Conservation (phyloP, 2,797 vertebrate genomes). For the Hapalemur alaotrensis region DNA sequence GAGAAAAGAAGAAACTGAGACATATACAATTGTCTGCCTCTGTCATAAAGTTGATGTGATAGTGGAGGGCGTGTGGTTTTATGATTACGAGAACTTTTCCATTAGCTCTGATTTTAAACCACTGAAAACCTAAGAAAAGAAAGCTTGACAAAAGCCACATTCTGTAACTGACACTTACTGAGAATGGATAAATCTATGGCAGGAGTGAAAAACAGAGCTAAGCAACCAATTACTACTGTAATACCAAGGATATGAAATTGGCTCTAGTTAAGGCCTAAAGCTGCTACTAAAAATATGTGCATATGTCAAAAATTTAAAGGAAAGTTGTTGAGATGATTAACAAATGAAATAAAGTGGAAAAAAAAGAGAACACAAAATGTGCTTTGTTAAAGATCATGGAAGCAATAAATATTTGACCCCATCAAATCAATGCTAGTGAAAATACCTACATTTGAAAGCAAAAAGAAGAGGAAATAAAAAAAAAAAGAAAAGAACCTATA, state of each 20-base stretch:
- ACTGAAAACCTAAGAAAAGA: background rate
- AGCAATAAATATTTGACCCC: background rate
- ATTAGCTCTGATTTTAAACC: slow-evolving; percentile 9
- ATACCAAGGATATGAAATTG: background rate
- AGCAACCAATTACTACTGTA: background rate
- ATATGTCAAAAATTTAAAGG: background rate
- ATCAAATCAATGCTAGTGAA: background rate
- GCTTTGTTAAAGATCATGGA: background rate
- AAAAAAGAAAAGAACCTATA: background rate
- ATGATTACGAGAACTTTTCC: background rate
- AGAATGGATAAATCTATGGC: background rate
- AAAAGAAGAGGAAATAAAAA: background rate
- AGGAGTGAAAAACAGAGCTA: slow-evolving; percentile 39
- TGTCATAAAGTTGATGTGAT: background rate
- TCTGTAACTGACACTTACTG: background rate
- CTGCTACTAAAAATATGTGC: background rate
- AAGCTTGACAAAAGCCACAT: background rate
- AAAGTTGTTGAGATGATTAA: slow-evolving; percentile 34
- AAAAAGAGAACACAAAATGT: background rate
- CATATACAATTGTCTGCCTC: background rate
- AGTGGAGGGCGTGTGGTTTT: background rate
- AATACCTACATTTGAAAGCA: background rate
- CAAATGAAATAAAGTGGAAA: slow-evolving; percentile 6
- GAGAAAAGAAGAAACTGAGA: background rate
- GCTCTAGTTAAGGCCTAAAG: background rate